Conservation (phyloP, 2,797 vertebrate genomes). For the Sparus aurata region DNA sequence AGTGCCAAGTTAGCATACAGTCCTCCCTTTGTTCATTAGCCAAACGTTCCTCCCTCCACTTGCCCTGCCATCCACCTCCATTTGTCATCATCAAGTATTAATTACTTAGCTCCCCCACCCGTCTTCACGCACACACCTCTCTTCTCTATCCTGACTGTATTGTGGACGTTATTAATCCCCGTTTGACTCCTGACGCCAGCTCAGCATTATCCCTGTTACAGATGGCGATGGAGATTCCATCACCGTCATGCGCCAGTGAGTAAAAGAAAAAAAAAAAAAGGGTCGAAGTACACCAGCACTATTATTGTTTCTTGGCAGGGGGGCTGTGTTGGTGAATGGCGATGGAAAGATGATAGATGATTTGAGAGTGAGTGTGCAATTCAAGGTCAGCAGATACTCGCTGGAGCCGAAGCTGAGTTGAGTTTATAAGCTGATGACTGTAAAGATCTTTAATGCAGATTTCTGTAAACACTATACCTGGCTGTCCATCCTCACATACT, state of each 20-base stretch:
- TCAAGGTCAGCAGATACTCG: constrained; percentile 69
- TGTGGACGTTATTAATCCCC: constrained; percentile 75
- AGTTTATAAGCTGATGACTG: constrained; percentile 51
- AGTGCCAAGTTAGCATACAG: constrained; percentile 66
- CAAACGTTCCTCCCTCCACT: constrained; percentile 65
- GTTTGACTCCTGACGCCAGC: constrained; percentile 63
- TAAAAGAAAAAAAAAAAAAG: constrained; percentile 28
- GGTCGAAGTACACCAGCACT: constrained; percentile 55
- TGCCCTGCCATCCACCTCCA: constrained; percentile 68
- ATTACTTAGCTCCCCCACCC: constrained; percentile 72
- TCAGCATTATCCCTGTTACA: constrained; percentile 73
- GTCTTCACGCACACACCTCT: constrained; percentile 54
- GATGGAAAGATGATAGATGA: constrained; percentile 65
- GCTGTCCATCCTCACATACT: constrained; percentile 23
- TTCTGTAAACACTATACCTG: constrained; percentile 34
- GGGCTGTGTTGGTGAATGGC: constrained; percentile 62
- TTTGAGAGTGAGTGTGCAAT: constrained; percentile 39
- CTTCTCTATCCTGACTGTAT: constrained; percentile 42
- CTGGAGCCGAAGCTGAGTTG: constrained; percentile 18
- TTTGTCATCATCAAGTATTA: constrained; percentile 85
- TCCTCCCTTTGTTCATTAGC: constrained; percentile 78
- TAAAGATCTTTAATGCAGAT: constrained; percentile 57
- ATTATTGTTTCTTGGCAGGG: constrained; percentile 66
- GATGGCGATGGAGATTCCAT: constrained; percentile 68
- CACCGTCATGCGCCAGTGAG: constrained; percentile 43